Base-by-base conservation (phyloP, 2,888 invertebrate species). In the Synergus laeviventris region DNA sequence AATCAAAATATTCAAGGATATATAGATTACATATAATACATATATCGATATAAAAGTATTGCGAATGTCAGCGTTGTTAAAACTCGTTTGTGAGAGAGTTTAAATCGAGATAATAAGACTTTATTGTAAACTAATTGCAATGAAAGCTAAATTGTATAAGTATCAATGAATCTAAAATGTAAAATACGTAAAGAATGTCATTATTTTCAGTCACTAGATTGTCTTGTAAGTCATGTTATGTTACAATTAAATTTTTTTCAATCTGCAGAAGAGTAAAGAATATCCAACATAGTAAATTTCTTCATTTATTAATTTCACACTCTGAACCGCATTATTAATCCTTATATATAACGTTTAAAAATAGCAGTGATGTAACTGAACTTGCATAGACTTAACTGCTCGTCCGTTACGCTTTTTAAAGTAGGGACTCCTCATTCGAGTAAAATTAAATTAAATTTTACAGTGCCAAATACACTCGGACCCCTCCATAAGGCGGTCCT, bases 191-290 rank as follows among this genome's bases (percentile, higher is more conserved):
- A 31, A 66, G 8, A 49, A 70, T 70, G 70, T 70, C 49, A 70
- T 49, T 66, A 45, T 24, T 45, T 49, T 49, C 16, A 70, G 49
- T 49, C 70, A 70, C 49, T 70, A 70, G 70, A 49, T 70, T 49
- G 70, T 70, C 49, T 70, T 49, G n/a, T 70, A 70, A 49, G n/a
- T 31, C n/a, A 66, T 31, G n/a, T 70, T 70, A 45, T 70, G 70
- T 70, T 70, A 49, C 45, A 70, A 31, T 49, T 70, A 16, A 70
- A 66, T 70, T 49, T 70, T 45, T 70, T 70, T 70, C 49, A 49
- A 31, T 70, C 31, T 70, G n/a, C 14, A 70, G n/a, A 70, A n/a
- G 31, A 70, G 36, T 49, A 70, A 70, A 70, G 21, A 70, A 61
- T 31, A 70, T 45, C 31, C 49, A 49, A 31, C 45, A n/a, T 56